Conservation (phyloP, 2,888 invertebrate genomes). For the Beris morrisii region DNA sequence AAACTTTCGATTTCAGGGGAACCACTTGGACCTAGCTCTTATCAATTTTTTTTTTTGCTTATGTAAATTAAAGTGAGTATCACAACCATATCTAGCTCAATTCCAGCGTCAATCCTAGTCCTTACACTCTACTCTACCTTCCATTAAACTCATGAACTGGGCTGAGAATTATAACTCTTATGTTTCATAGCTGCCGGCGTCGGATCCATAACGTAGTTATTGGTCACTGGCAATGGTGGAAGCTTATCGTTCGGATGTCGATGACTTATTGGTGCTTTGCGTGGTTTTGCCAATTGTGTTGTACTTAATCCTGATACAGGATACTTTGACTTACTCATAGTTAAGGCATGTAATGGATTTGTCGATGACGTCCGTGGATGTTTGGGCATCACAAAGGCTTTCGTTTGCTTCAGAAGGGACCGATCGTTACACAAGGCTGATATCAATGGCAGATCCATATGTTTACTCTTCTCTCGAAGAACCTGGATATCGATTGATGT, state of each 20-base stretch:
- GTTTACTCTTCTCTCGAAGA: conserved; percentile 84
- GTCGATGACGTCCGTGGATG: conserved; percentile 53
- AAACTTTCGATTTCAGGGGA: too few relatives aligned
- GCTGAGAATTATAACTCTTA: conserved; percentile 53
- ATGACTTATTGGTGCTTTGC: conserved; percentile 63
- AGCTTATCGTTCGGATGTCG: conserved; percentile 79
- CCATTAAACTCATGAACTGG: conserved; percentile 25
- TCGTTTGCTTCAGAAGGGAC: conserved; percentile 84
- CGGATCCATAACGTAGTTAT: conserved; percentile 66
- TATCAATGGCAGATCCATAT: conserved; percentile 87
- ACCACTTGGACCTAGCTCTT: too few relatives aligned
- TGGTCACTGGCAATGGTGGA: conserved; percentile 69
- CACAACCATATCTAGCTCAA: neutral
- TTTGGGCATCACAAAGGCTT: conserved; percentile 80
- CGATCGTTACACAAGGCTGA: conserved; percentile 92
- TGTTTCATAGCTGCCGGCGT: conserved; percentile 52
- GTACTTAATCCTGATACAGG: conserved; percentile 68
- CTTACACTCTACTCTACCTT: neutral
- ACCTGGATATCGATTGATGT: conserved; percentile 74
- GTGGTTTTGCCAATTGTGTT: conserved; percentile 62
- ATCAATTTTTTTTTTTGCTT: too few relatives aligned
- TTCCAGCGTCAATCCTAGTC: neutral
- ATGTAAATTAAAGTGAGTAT: too few relatives aligned
- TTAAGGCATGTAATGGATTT: conserved; percentile 40
- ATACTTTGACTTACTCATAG: conserved; percentile 59